Conservation (phyloP, 2,797 vertebrate genomes). For the Sebastes hubbsi region DNA sequence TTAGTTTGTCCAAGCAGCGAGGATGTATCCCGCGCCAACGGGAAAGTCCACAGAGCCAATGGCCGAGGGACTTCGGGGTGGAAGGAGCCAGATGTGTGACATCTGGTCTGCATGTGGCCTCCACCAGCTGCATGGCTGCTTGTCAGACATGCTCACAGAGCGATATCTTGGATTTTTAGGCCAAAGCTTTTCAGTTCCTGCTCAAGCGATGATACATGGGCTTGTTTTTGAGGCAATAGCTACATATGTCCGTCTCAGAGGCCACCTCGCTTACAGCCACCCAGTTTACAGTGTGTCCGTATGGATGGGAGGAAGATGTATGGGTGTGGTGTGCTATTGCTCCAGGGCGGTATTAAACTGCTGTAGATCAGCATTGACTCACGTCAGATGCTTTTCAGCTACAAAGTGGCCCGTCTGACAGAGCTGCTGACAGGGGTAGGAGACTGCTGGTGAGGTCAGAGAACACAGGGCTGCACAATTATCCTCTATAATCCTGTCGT, state of each 20-base stretch:
- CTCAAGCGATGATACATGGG: conserved; percentile 30
- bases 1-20: conserved; percentile 61
- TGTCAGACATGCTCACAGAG: conserved; percentile 56
- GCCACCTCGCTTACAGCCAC: conserved; percentile 5
- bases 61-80: conserved; percentile 39
- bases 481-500: conserved; percentile 2
- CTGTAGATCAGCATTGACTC: conserved; percentile 26
- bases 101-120: conserved; percentile 73
- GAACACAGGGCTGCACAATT: conserved; percentile 12
- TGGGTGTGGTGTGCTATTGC: conserved; percentile 46
- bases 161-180: conserved; percentile 46
- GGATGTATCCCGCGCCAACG: conserved; percentile 59
- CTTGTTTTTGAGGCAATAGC: conserved; percentile 52
- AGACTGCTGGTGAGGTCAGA: conserved; percentile 32
- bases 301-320: conserved; percentile 5
- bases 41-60: conserved; percentile 73
- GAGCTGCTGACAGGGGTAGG: conserved; percentile 16
- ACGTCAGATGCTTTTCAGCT: conserved; percentile 23
- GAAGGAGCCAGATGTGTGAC: conserved; percentile 62
- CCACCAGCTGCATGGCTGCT: conserved; percentile 55
- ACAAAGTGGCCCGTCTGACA: conserved; percentile 6
- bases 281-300: conserved; percentile 16
- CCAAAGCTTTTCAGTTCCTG: conserved; percentile 15
- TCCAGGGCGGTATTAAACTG: conserved; percentile 20
- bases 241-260: conserved; percentile 17